Evolutionary conservation across 1,140 invertebrate genomes (phyloP), one percentile per base, ranked within the genome.

Genomic region (Polypedilum vanderplanki): DNA sequence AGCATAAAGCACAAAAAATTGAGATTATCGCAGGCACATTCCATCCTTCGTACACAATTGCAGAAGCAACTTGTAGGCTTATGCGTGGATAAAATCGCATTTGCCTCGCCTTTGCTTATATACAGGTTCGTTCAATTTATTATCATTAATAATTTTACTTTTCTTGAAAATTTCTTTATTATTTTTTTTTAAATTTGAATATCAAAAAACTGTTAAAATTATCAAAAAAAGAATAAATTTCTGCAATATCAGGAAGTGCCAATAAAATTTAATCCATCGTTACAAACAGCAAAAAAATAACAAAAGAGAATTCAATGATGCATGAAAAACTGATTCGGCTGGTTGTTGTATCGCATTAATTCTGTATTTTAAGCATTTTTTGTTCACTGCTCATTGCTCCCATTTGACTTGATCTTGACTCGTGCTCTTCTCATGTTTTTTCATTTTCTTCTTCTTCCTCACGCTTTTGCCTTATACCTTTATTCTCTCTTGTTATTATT

Each of bases 71-170:
- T 33, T 33, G 65, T 70, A 70, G 65, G 65, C 65, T 20, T 1
- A 17, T 70, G 17, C 65, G 10, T 70, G 65, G 65, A 70, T 70
- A 70, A 70, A 70, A 70, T 70, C 65, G n/a, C 9, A 18, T n/a
- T 57, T n/a, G 46, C 46, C 46, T 57, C 46, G 46, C 12, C 46
- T 57, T n/a, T 46, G 12, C 46, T 12, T 12, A 1, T 33, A 33
- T 5, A 33, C 24, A 33, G 24, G 2, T 3, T 33, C 24, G 5
- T 33, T 1, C 24, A 33, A 33, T 33, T 33, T 33, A 33, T 33
- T 1, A 33, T 33, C 24, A 33, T 33, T 33, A 33, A 33, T n/a
- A n/a, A n/a, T n/a, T 33, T 33, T 33, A 3, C 24, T 33, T 33
- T 33, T 33, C 24, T 33, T 33, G 24, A 33, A 33, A 33, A 33